Evolutionary conservation across 2,888 invertebrate species (phyloP).

Genomic region (Ditula angustiorana): DNA sequence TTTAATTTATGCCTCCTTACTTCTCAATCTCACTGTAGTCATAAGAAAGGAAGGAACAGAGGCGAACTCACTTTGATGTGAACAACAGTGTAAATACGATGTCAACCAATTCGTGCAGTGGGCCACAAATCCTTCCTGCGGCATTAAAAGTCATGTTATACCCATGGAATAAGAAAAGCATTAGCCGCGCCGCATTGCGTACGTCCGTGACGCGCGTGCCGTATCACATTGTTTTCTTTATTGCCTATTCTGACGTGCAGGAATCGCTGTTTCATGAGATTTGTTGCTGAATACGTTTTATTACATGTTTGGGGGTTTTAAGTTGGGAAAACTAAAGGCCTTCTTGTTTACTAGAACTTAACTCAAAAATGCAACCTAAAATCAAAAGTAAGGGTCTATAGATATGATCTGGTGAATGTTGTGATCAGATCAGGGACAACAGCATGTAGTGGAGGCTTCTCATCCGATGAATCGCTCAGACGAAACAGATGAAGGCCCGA

Average conservation of each 20-base stretch:
- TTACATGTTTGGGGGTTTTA: constrained; percentile 10
- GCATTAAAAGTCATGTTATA: constrained; percentile 21
- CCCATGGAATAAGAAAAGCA: constrained; percentile 33
- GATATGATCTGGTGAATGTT: too few species aligned
- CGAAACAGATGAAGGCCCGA: too few species aligned
- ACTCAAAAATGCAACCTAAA: too few species aligned
- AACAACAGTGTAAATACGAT: too few species aligned
- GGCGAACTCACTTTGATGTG: too few species aligned
- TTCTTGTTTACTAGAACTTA: background rate
- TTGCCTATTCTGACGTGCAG: constrained; percentile 27
- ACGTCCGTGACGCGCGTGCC: constrained; percentile 41
- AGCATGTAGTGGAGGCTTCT: too few species aligned
- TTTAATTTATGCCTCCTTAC: too few species aligned
- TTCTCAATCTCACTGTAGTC: too few species aligned
- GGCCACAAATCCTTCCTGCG: background rate
- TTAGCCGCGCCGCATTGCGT: constrained; percentile 43
- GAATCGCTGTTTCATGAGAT: constrained; percentile 10
- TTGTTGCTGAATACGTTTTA: constrained; percentile 29
- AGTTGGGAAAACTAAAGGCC: background rate
- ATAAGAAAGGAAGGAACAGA: too few species aligned
- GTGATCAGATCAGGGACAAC: too few species aligned
- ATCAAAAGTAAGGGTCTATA: too few species aligned
- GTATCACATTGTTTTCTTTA: constrained; percentile 36
- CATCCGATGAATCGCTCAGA: too few species aligned
- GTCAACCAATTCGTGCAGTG: background rate